A percentile compares a stretch with the other conserved stretches of the same genome.
Conservation (phyloP, 2,113 vertebrate genomes). For the Okapia johnstoni region DNA sequence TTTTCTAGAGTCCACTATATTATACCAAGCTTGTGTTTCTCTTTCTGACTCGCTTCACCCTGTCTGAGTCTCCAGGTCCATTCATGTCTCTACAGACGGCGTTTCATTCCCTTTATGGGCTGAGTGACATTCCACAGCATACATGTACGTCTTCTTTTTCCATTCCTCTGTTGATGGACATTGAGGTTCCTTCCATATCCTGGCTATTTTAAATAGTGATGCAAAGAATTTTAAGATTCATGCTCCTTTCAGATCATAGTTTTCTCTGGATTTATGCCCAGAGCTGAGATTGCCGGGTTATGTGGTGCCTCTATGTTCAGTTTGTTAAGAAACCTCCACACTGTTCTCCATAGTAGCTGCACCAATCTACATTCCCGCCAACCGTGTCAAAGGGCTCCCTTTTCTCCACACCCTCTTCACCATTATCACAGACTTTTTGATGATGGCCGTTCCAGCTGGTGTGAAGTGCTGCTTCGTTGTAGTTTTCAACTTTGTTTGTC, state of each 20-base stretch:
- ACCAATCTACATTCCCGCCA: neutral
- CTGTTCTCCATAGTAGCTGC: neutral
- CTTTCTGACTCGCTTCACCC: neutral
- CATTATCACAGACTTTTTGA: neutral
- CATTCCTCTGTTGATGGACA: neutral
- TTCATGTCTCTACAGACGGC: accelerated
- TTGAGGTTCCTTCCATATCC: neutral
- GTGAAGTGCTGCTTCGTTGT: neutral
- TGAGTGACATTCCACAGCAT: neutral
- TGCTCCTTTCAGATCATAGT: neutral
- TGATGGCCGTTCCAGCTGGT: neutral
- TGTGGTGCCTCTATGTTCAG: neutral
- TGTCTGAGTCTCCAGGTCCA: neutral
- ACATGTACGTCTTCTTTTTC: neutral
- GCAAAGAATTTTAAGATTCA: neutral
- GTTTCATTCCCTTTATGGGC: neutral
- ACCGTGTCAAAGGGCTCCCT: neutral
- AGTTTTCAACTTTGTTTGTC: neutral
- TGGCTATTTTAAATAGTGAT: neutral
- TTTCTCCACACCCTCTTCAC: neutral
- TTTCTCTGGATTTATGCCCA: neutral
- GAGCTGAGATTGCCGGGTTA: neutral
- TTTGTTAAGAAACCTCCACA: neutral
- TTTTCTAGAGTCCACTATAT: neutral
- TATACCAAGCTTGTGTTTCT: neutral